Evolutionary conservation across 2,888 invertebrate species (phyloP).

Genomic region (Galeruca laticollis): DNA sequence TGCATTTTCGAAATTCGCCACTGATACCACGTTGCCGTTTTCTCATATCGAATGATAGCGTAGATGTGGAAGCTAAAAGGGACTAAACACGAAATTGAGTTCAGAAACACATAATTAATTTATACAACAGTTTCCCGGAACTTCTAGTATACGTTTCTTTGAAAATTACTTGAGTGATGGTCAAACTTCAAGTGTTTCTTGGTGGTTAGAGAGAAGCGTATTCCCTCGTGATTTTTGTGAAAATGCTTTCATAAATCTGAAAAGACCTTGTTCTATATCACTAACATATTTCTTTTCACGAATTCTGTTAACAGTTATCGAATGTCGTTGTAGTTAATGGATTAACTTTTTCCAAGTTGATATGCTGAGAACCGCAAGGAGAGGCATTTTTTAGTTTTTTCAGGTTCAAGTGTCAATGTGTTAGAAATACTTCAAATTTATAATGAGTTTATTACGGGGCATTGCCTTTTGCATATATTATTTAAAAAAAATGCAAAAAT

Average conservation of each 20-base stretch:
- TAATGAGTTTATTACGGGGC: no score
- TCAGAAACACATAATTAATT: not conserved
- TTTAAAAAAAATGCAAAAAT: no score
- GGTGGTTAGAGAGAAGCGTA: not conserved
- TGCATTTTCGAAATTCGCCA: not conserved
- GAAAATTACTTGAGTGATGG: conserved; percentile 28
- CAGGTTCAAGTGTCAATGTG: no score
- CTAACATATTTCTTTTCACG: conserved; percentile 34
- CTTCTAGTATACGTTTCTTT: conserved; percentile 18
- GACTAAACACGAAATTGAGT: not conserved
- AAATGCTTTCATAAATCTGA: conserved; percentile 10
- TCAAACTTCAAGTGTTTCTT: conserved; percentile 20
- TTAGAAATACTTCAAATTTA: not conserved
- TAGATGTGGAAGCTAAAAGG: not conserved
- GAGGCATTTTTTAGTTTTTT: no score
- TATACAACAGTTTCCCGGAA: conserved; percentile 1
- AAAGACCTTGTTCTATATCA: conserved; percentile 10
- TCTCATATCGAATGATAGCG: no score
- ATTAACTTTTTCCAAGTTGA: conserved; percentile 20
- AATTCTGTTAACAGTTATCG: conserved; percentile 37
- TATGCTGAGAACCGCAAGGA: not conserved
- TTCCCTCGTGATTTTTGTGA: conserved; percentile 12
- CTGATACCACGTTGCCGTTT: no score
- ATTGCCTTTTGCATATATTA: no score
- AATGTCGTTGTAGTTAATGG: conserved; percentile 30